Percentiles rank a stretch among this genome's conserved stretches.
Evolutionary conservation across 2,113 vertebrate genomes (phyloP).

Genomic region (Dipodomys spectabilis): DNA sequence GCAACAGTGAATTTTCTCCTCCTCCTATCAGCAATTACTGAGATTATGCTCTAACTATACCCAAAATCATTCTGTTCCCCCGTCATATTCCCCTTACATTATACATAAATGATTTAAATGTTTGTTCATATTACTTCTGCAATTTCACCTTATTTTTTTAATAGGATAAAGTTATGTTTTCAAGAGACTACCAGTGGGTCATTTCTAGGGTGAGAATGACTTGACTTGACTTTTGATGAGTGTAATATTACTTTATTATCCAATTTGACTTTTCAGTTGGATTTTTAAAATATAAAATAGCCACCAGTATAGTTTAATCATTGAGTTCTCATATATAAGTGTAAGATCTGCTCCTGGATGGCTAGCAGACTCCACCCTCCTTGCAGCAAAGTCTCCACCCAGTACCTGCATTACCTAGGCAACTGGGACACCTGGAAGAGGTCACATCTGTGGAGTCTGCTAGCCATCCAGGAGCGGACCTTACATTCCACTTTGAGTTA

Average conservation of each 20-base stretch:
- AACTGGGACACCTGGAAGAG: too few species aligned
- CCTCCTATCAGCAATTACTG: background rate
- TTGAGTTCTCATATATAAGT: conserved; percentile 23
- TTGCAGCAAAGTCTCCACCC: too few species aligned
- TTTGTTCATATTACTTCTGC: background rate
- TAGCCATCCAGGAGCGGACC: too few species aligned
- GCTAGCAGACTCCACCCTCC: too few species aligned
- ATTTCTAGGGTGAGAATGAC: too few species aligned
- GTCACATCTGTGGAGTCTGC: too few species aligned
- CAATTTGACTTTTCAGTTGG: background rate
- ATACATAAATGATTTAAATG: background rate
- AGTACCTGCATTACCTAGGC: too few species aligned
- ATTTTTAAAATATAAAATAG: background rate
- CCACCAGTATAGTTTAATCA: background rate
- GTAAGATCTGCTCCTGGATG: too few species aligned
- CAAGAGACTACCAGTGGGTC: background rate
- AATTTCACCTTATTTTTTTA: background rate
- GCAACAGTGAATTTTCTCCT: too few species aligned
- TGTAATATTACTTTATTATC: background rate
- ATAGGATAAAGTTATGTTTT: background rate
- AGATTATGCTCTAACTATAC: background rate
- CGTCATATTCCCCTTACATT: background rate
- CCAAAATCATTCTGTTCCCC: background rate
- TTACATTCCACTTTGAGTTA: too few species aligned
- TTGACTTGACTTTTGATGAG: background rate